Evolutionary conservation across 2,797 vertebrate genomes (phyloP).

Genomic region (Premnoplex brunnescens): DNA sequence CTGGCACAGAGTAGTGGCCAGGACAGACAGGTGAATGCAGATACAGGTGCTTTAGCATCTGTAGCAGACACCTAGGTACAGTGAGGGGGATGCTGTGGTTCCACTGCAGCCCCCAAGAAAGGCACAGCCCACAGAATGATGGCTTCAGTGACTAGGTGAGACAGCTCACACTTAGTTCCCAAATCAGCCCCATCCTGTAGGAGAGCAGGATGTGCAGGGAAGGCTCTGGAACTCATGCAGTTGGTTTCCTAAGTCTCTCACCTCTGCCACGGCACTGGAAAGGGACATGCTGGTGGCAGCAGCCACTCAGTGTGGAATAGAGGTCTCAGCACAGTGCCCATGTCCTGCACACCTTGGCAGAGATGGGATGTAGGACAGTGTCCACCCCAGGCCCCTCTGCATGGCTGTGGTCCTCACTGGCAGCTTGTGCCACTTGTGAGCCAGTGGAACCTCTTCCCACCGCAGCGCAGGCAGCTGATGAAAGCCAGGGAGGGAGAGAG

Average conservation of each 20-base stretch:
- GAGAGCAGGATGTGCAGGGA: background rate
- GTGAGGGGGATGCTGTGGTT: background rate
- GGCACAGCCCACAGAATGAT: no score
- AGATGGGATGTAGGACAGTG: background rate
- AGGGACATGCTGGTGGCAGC: background rate
- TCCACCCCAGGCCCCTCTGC: background rate
- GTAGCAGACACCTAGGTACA: no score
- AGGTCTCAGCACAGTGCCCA: no score
- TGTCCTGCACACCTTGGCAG: background rate
- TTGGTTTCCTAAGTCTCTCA: background rate
- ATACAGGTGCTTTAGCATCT: background rate
- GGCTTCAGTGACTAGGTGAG: background rate
- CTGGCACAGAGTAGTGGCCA: background rate
- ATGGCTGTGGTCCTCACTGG: accelerated
- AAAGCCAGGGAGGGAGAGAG: background rate
- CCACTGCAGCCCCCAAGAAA: background rate
- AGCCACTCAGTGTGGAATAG: accelerated
- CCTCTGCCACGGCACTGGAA: background rate
- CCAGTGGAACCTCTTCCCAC: background rate
- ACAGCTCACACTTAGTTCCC: background rate
- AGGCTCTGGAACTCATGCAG: background rate
- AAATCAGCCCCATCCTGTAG: background rate
- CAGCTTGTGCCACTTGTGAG: accelerated
- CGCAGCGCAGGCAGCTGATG: background rate
- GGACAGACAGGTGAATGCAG: background rate